phyloP scores from a whole-genome alignment of 2,888 invertebrate genomes.

The Xestia xanthographa region DNA sequence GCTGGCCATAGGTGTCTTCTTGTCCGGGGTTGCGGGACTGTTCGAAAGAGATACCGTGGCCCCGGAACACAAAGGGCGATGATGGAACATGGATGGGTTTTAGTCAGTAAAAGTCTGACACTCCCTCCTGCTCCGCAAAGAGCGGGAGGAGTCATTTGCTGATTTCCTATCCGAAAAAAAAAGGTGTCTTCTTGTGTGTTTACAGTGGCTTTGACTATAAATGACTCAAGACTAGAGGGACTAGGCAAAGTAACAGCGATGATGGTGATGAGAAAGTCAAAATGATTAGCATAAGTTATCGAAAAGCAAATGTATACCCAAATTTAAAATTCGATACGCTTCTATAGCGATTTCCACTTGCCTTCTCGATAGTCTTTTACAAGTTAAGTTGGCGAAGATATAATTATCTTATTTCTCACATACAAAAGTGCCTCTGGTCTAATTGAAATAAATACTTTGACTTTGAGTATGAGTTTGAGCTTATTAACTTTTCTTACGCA shows the following conservation, averaged over 20 bases:
- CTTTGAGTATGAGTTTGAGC: too few relatives aligned
- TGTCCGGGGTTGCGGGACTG: too few relatives aligned
- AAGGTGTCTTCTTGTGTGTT: neutral
- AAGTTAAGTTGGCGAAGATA: neutral
- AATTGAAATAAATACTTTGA: too few relatives aligned
- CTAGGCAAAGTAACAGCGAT: neutral
- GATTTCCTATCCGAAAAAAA: too few relatives aligned
- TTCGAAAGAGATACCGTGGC: too few relatives aligned
- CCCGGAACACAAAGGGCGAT: too few relatives aligned
- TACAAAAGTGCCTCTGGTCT: too few relatives aligned
- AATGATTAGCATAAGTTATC: neutral
- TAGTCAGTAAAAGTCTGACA: too few relatives aligned
- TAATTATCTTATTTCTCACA: neutral
- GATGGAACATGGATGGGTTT: too few relatives aligned
- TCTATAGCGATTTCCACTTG: neutral
- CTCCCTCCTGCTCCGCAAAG: too few relatives aligned
- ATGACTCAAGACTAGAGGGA: neutral
- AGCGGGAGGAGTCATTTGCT: too few relatives aligned
- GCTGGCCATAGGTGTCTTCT: neutral
- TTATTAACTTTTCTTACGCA: neutral
- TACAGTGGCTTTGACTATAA: too few relatives aligned
- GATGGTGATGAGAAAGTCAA: neutral
- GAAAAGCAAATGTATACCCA: neutral
- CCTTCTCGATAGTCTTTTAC: neutral
- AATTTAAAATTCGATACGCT: neutral